Conservation (phyloP, 2,113 vertebrate genomes). For the Regulus satrapa region DNA sequence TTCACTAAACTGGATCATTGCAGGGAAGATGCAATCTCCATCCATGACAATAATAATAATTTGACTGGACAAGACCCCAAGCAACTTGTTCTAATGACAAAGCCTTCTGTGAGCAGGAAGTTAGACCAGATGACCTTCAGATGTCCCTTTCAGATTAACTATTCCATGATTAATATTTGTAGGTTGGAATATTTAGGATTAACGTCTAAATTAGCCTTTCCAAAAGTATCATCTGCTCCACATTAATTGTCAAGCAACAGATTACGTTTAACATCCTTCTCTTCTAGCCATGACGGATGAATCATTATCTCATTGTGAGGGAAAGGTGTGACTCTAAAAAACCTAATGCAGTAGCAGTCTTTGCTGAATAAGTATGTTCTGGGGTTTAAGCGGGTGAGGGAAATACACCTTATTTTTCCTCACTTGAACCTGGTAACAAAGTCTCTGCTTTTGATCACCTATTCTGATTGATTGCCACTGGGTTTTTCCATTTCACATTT, state of each 20-base stretch:
- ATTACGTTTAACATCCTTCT: background rate
- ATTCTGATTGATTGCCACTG: background rate
- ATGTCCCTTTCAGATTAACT: background rate
- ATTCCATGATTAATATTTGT: background rate
- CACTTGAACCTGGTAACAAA: background rate
- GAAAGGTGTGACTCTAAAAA: background rate
- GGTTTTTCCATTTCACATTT: background rate
- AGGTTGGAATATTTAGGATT: background rate
- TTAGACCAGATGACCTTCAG: background rate
- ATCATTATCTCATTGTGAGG: background rate
- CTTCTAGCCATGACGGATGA: background rate
- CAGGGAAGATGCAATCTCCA: background rate
- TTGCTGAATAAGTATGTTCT: background rate
- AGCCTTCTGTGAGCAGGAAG: background rate
- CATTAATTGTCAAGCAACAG: background rate
- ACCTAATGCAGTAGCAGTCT: background rate
- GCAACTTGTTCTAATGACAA: background rate
- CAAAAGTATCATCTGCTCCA: background rate
- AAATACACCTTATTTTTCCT: background rate
- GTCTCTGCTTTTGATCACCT: background rate
- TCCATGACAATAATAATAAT: background rate
- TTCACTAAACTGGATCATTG: background rate
- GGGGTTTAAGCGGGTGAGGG: background rate
- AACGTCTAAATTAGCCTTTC: background rate
- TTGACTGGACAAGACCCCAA: background rate